Evolutionary conservation across 2,888 invertebrate species (phyloP).

Genomic region (Epistrophella euchroma): DNA sequence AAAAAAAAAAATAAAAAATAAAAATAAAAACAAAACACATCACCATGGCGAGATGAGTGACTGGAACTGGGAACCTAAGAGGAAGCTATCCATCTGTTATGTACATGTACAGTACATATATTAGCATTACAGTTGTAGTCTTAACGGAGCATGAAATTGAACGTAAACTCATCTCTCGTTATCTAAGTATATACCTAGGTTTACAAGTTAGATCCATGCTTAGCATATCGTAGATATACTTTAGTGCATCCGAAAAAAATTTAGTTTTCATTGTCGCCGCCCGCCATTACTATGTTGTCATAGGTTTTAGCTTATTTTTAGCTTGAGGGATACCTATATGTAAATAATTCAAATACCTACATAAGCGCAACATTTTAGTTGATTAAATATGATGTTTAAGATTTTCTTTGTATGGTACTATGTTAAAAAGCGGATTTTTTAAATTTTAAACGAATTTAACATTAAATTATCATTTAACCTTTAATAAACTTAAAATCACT

Average conservation of each 20-base stretch:
- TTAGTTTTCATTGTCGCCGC: constrained; percentile 13
- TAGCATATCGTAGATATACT: background rate
- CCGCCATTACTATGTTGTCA: background rate
- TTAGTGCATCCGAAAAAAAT: constrained; percentile 30
- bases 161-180: constrained; percentile 27
- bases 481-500: too few relatives aligned
- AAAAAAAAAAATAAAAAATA: constrained; percentile 29
- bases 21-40: constrained; percentile 31
- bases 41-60: constrained; percentile 1
- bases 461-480: too few relatives aligned
- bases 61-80: constrained; percentile 33
- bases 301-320: background rate
- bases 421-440: too few relatives aligned
- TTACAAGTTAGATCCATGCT: constrained; percentile 10
- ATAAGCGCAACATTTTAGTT: too few relatives aligned
- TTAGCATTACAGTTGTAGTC: background rate
- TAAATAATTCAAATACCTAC: too few relatives aligned
- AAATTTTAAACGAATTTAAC: too few relatives aligned
- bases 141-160: constrained; percentile 39
- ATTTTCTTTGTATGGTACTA: too few relatives aligned
- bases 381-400: too few relatives aligned
- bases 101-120: background rate
- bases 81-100: constrained; percentile 20
- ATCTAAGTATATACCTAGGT: background rate
- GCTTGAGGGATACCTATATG: background rate